Base-by-base conservation (phyloP, 2,888 invertebrate species). In the Papilio protenor region DNA sequence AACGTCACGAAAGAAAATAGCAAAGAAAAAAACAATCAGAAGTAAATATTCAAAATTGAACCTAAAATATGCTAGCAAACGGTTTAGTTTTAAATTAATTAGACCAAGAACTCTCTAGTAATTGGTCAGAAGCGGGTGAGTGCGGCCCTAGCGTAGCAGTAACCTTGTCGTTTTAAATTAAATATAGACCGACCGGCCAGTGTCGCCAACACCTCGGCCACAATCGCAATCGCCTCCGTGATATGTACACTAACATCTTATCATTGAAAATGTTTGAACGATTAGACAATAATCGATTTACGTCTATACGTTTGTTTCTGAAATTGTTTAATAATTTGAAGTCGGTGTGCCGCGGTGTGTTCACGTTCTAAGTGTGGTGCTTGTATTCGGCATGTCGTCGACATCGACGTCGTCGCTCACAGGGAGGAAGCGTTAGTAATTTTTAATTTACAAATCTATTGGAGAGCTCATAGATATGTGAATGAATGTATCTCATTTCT, bases 241-340 rank as follows among this genome's bases (percentile, higher is more conserved):
- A 70, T 79, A 79, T 79, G 88, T 86, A 88, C 87, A 86, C 87
- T 76, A 79, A 82, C 86, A 88, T 87, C 89, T 94, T 94, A 94
- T 94, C 94, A 92, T 90, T 91, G 88, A 94, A 94, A 93, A 94
- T 94, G 94, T 89, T 90, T 87, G 87, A 87, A 86, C 90, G 92
- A 93, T 94, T 92, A 90, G 88, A 85, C 82, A 84, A 85, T 91
- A 90, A 92, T 91, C 91, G 85, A 81, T 87, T 85, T 84, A 87
- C 87, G 87, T 84, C 84, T 82, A 87, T 84, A 82, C 85, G 85
- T 85, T 85, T 88, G 85, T 87, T 87, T 87, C 88, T 85, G 85
- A 89, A 87, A 88, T 87, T 90, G 88, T 88, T 89, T 87, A 89
- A 85, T 82, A 90, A 89, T 88, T 88, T 87, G 85, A 88, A 88